Conservation (phyloP, 2,888 invertebrate genomes). For the Temnothorax ravouxi region DNA sequence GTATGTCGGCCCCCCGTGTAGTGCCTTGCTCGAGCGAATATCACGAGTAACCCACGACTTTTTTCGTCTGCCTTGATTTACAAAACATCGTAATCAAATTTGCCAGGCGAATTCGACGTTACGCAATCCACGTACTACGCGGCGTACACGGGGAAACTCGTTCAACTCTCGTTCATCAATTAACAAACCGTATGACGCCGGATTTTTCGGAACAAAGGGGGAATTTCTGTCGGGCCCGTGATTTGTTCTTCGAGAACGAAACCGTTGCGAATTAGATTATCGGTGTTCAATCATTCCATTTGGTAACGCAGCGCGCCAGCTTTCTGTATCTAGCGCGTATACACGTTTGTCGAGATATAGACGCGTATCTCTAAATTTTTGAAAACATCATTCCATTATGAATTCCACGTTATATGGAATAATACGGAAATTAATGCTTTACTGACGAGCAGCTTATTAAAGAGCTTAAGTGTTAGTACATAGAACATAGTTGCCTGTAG, state of each 20-base stretch:
- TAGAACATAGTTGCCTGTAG: neutral
- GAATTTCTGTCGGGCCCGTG: slow-evolving; percentile 42
- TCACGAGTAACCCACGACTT: slow-evolving; percentile 46
- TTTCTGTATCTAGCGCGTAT: neutral
- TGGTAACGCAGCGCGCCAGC: neutral
- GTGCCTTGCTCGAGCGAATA: slow-evolving; percentile 25
- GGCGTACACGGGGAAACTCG: slow-evolving; percentile 35
- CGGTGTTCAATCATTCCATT: slow-evolving; percentile 47
- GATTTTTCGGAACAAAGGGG: slow-evolving; percentile 36
- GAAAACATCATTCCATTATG: neutral
- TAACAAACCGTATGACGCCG: slow-evolving; percentile 50
- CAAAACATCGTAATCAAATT: slow-evolving; percentile 52
- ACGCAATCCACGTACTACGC: slow-evolving; percentile 13
- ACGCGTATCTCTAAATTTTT: slow-evolving; percentile 8
- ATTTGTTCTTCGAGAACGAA: slow-evolving; percentile 55
- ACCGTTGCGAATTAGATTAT: slow-evolving; percentile 52
- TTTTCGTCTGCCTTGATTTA: slow-evolving; percentile 41
- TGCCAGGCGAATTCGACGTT: slow-evolving; percentile 44
- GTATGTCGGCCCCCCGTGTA: neutral
- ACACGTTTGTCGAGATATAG: neutral
- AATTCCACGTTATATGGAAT: neutral
- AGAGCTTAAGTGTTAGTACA: neutral
- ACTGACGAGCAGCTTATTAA: slow-evolving; percentile 17
- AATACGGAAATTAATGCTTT: slow-evolving; percentile 9
- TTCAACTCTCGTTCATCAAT: slow-evolving; percentile 56